Percentiles rank a stretch among this genome's conserved stretches.
These are phyloP conservation scores for Leptopilina syphax DNA, from an alignment of 2,888 invertebrate species.

Conservation along the genomic window DNA sequence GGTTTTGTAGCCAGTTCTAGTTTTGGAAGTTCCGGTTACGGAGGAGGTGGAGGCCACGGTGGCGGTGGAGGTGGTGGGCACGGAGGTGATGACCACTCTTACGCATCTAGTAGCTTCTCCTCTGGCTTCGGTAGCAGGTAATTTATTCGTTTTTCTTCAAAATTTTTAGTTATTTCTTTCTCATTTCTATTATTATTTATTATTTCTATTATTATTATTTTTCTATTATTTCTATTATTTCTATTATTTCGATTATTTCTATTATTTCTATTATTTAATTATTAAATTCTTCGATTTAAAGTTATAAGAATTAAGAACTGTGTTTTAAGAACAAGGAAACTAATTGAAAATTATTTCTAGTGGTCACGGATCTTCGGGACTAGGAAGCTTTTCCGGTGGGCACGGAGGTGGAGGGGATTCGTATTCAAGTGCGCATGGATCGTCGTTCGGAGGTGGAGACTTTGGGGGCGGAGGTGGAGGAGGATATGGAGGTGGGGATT, in stretches of 20 bases:
- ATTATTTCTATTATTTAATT: too few relatives aligned
- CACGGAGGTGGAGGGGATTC: constrained; percentile 44
- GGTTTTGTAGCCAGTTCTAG: constrained; percentile 45
- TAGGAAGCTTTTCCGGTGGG: constrained; percentile 10
- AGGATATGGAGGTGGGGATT: constrained; percentile 9
- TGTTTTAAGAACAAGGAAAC: too few relatives aligned
- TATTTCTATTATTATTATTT: too few relatives aligned
- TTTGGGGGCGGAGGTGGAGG: background rate
- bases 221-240: too few relatives aligned
- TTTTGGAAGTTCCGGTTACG: constrained; percentile 42
- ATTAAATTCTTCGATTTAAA: too few relatives aligned
- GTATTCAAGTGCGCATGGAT: constrained; percentile 44
- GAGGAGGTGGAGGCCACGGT: constrained; percentile 25
- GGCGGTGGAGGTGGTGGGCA: constrained; percentile 25
- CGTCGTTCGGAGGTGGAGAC: constrained; percentile 19
- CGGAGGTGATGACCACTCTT: constrained; percentile 43
- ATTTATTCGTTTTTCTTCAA: background rate
- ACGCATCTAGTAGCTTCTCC: constrained; percentile 35
- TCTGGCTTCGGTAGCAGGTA: constrained; percentile 31
- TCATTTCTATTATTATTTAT: too few relatives aligned
- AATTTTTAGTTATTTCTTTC: too few relatives aligned
- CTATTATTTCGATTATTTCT: too few relatives aligned
- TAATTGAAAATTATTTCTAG: background rate
- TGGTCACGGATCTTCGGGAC: constrained; percentile 39
- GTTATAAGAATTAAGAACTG: too few relatives aligned